Conservation (phyloP, 2,113 vertebrate genomes). For the Misgurnus anguillicaudatus region DNA sequence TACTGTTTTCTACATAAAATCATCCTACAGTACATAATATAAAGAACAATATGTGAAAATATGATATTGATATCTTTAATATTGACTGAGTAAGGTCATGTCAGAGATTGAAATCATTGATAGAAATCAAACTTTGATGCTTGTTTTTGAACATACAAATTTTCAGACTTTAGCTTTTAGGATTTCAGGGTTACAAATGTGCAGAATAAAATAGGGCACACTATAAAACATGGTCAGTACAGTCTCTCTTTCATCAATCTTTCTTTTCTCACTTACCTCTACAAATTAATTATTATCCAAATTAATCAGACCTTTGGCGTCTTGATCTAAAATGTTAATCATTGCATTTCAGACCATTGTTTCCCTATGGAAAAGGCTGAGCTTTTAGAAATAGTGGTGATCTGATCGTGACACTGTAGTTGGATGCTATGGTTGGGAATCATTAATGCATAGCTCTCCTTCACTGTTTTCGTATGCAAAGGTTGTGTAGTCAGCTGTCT, state of each 20-base stretch:
- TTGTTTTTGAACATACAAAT: no score
- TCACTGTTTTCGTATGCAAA: slow-evolving; percentile 10
- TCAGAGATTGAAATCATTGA: no score
- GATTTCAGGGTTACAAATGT: no score
- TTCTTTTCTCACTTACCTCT: neutral
- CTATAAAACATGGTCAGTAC: neutral
- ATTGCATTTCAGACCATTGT: slow-evolving; percentile 48
- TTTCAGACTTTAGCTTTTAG: no score
- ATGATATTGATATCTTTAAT: no score
- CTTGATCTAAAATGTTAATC: slow-evolving; percentile 55
- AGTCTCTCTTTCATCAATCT: neutral
- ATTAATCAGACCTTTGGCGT: slow-evolving; percentile 14
- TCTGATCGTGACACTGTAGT: slow-evolving; percentile 21
- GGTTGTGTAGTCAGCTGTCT: neutral
- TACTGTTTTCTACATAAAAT: no score
- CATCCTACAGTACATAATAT: no score
- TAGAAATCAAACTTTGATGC: no score
- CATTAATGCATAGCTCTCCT: neutral
- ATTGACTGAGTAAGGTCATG: no score
- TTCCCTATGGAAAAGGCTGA: neutral
- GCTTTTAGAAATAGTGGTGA: slow-evolving; percentile 29
- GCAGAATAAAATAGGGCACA: no score
- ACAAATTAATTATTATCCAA: slow-evolving; percentile 51
- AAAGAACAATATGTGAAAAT: no score
- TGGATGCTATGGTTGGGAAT: slow-evolving; percentile 1